Evolutionary conservation across 2,888 invertebrate genomes (phyloP), one percentile per base, ranked within the genome.

Genomic region (Automeris io): DNA sequence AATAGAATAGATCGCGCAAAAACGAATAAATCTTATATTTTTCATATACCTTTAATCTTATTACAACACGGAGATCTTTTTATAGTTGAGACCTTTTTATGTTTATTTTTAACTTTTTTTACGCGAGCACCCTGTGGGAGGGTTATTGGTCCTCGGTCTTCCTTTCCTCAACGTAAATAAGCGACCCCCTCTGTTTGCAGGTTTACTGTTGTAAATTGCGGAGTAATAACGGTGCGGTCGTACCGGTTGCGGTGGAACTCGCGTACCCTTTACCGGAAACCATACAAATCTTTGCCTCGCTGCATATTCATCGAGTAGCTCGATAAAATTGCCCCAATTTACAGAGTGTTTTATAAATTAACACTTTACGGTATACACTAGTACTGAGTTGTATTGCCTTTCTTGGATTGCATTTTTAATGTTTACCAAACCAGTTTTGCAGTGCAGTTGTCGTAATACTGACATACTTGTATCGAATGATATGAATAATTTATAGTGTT

Each of bases 171-270:
- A 57, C 52, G 66, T 64, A 70, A 73, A 73, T 69, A 70, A 61
- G 53, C 59, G 57, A 47, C 60, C 58, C 59, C 66, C 68, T 69
- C 74, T 71, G 72, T 72, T 69, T 69, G 65, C 57, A 54, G 61
- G 67, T 64, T 68, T 63, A 63, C 63, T 62, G 67, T 60, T 70
- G 72, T 71, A 71, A 73, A 77, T 77, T 68, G 69, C 62, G 64
- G 55, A 66, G 68, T 63, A 74, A 73, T 74, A 71, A 69, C 62
- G 59, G 54, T 56, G 61, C 51, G 54, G 61, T 49, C 45, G 57
- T 51, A 49, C 50, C 42, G 39, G 41, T 43, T 42, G 40, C 37
- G 41, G 35, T 38, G 40, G 46, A 40, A 41, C 9, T 16, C 18
- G 18, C 29, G 35, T 22, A 31, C 12, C 60, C 58, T 56, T 49